Evolutionary conservation across 2,888 invertebrate species (phyloP).

Genomic region (Stramonita haemastoma): DNA sequence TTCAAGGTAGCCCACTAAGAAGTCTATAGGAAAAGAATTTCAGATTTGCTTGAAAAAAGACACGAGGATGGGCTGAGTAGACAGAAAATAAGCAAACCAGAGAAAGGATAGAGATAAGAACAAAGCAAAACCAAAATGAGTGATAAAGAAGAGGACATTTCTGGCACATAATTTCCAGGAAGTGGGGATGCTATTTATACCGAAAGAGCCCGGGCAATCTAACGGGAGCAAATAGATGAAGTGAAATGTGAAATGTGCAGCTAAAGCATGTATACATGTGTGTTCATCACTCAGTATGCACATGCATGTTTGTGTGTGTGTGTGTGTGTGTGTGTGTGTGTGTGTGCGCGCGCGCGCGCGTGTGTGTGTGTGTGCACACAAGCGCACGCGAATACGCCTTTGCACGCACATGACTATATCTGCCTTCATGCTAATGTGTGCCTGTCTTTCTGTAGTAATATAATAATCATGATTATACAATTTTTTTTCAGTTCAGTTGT

Average conservation of each 20-base stretch:
- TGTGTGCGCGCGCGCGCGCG: not conserved
- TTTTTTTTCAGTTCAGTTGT: no score
- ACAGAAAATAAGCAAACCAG: no score
- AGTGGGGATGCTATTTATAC: no score
- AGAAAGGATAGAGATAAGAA: no score
- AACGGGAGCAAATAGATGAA: not conserved
- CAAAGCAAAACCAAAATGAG: no score
- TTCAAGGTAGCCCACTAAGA: no score
- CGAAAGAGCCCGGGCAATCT: no score
- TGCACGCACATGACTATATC: not conserved
- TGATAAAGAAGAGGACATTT: no score
- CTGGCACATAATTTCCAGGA: no score
- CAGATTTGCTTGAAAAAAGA: no score
- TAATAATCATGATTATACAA: not conserved
- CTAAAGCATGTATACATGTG: not conserved
- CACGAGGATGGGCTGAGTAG: no score
- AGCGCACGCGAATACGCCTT: not conserved
- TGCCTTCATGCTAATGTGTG: not conserved
- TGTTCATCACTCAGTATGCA: conserved; percentile 11
- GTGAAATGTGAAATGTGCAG: not conserved
- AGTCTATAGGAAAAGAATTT: no score
- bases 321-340: conserved; percentile 16
- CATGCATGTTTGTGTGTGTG: conserved; percentile 17
- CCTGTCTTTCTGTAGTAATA: not conserved
- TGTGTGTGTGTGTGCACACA: not conserved